Base-by-base conservation (phyloP, 2,113 vertebrate genomes). In the Excalfactoria chinensis region DNA sequence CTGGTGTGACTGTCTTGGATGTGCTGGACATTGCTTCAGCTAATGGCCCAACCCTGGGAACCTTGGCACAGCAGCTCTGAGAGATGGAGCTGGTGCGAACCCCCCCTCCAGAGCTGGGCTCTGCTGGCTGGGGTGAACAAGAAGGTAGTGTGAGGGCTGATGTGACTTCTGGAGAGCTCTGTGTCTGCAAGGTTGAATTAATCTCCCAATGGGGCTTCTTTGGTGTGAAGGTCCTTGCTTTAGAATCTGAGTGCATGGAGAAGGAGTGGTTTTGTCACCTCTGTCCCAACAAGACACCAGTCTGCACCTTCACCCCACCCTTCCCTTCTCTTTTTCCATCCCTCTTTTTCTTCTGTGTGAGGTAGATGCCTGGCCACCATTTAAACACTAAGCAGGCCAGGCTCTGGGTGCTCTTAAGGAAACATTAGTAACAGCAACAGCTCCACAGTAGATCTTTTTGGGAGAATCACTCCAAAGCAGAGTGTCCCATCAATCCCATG, bases 201-300 rank as follows among this genome's bases (percentile, higher is more conserved):
- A n/a, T 58, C 32, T 58, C 18, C 28, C 32, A 58, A 19, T 21
- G 10, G 32, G 55, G 32, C 55, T 56, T n/a, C 55, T 56, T 56
- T n/a, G 17, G 18, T 19, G 55, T n/a, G 30, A n/a, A 58, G 17
- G 32, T 20, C 11, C 17, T 18, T n/a, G 19, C 32, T n/a, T 20
- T 32, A 32, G 32, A 58, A 32, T 19, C 55, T 21, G 20, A 32
- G 55, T 58, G 18, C 18, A 58, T n/a, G 32, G 19, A 19, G 55
- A 35, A 18, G 4, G 23, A 7, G 13, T 14, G 21, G 8, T 3
- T 66, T 81, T 5, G 8, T 32, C 37, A 30, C 41, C 53, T 62
- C 35, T 1, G 1, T 44, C 60, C 26, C n/a, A 40, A 6, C 14
- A 28, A 46, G 51, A 48, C 58, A 35, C 26, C 1, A 1, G 14